Evolutionary conservation across 2,797 vertebrate genomes (phyloP).

Genomic region (Eleutherodactylus coqui): DNA sequence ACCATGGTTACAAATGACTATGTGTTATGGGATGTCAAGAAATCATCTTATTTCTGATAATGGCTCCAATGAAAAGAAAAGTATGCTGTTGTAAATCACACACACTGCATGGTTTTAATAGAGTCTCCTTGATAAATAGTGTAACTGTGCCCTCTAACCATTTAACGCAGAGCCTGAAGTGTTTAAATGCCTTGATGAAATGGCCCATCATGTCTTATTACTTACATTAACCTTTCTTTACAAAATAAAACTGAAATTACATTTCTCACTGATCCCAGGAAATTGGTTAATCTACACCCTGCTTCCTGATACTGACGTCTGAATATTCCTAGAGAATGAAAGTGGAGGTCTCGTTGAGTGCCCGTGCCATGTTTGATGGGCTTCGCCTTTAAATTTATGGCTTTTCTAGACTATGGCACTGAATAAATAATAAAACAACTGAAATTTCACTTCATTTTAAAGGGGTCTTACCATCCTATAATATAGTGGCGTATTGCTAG

Average conservation of each 20-base stretch:
- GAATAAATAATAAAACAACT: too few species aligned
- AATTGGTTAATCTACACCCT: conserved; percentile 34
- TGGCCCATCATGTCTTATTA: conserved; percentile 62
- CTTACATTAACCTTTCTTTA: conserved; percentile 62
- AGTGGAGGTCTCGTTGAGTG: neutral
- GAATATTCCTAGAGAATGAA: neutral
- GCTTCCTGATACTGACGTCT: conserved; percentile 1
- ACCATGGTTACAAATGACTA: conserved; percentile 25
- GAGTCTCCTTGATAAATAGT: conserved; percentile 61
- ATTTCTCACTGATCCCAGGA: conserved; percentile 45
- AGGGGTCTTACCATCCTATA: too few species aligned
- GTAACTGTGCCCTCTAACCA: conserved; percentile 60
- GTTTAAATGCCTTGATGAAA: conserved; percentile 62
- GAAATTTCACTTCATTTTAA: neutral
- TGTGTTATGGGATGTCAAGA: conserved; percentile 33
- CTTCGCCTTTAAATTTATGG: neutral
- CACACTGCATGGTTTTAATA: conserved; percentile 62
- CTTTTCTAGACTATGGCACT: neutral
- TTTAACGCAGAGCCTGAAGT: conserved; percentile 61
- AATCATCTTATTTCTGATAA: conserved; percentile 45
- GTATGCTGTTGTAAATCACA: conserved; percentile 56
- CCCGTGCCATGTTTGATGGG: too few species aligned
- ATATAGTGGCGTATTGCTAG: neutral
- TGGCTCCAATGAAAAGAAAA: conserved; percentile 54
- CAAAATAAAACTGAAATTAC: conserved; percentile 61